These are phyloP conservation scores for Drosophila anomelani DNA, from an alignment of 2,888 invertebrate genomes.

Conservation along the genomic window DNA sequence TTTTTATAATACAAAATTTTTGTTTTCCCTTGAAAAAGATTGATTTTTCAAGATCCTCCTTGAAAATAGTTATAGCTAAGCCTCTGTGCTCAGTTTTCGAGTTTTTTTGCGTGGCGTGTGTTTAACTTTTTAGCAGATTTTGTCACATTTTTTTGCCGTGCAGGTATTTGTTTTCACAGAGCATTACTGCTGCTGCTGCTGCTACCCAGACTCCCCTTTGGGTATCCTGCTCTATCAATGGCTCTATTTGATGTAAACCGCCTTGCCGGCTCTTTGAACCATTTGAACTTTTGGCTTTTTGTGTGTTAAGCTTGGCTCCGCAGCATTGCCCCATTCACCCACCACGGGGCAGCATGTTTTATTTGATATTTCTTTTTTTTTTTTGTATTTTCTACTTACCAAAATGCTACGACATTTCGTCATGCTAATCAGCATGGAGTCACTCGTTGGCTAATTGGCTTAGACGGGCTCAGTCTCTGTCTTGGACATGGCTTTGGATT, in stretches of 20 bases:
- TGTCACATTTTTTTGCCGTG: slow-evolving; percentile 68
- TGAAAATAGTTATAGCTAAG: not conserved
- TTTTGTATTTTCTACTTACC: slow-evolving; percentile 29
- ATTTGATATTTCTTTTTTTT: slow-evolving; percentile 31
- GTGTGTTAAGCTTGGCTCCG: slow-evolving; percentile 29
- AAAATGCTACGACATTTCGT: slow-evolving; percentile 75
- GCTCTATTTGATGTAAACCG: slow-evolving; percentile 74
- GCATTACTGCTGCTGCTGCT: not conserved
- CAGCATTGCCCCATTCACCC: slow-evolving; percentile 27
- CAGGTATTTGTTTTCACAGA: slow-evolving; percentile 62
- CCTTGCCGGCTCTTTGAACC: slow-evolving; percentile 48
- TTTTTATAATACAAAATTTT: not conserved
- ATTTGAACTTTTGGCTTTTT: slow-evolving; percentile 75
- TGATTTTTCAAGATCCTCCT: not conserved
- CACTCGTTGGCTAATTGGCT: slow-evolving; percentile 51
- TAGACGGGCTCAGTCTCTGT: slow-evolving; percentile 31
- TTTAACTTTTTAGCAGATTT: slow-evolving; percentile 65
- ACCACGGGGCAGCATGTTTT: slow-evolving; percentile 43
- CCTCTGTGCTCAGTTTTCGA: slow-evolving; percentile 26
- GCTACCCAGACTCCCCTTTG: slow-evolving; percentile 9
- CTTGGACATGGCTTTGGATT: slow-evolving; percentile 24
- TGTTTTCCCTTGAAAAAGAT: no score
- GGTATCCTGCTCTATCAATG: slow-evolving; percentile 45
- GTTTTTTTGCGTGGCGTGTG: slow-evolving; percentile 60
- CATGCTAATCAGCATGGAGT: slow-evolving; percentile 73